These are phyloP conservation scores for Drosophila rufa DNA, from an alignment of 1,140 invertebrate genomes.

Conservation along the genomic window DNA sequence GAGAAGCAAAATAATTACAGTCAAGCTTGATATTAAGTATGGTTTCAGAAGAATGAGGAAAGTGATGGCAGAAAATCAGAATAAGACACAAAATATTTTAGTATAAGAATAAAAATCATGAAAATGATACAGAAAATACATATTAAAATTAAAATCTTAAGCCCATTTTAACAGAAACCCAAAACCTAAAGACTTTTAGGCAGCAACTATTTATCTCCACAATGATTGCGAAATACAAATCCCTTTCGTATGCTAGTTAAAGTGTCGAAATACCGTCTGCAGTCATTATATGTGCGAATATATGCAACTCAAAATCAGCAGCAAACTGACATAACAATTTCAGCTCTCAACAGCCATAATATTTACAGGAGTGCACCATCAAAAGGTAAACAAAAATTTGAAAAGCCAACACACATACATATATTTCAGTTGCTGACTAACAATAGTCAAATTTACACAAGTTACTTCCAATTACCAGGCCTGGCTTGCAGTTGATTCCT, in stretches of 20 bases:
- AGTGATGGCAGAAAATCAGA: too few species aligned
- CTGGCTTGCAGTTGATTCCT: too few species aligned
- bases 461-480: neutral
- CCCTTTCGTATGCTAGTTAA: conserved; percentile 5
- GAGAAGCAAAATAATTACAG: conserved; percentile 1
- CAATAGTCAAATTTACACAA: neutral
- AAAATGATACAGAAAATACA: neutral
- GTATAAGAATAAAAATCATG: neutral
- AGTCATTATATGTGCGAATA: neutral
- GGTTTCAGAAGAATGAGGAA: too few species aligned
- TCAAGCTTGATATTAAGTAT: neutral
- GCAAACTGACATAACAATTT: conserved; percentile 5
- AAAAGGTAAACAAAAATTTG: conserved; percentile 5
- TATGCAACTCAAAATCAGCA: conserved; percentile 6
- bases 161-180: neutral
- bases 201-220: neutral
- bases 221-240: neutral
- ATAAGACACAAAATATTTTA: neutral
- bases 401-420: too few species aligned
- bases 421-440: neutral
- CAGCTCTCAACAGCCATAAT: conserved; percentile 3
- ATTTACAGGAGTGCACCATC: conserved; percentile 2
- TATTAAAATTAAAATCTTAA: neutral
- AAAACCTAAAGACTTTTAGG: neutral
- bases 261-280: neutral